Conservation (phyloP, 2,797 vertebrate genomes). For the Urophycis tenuis region DNA sequence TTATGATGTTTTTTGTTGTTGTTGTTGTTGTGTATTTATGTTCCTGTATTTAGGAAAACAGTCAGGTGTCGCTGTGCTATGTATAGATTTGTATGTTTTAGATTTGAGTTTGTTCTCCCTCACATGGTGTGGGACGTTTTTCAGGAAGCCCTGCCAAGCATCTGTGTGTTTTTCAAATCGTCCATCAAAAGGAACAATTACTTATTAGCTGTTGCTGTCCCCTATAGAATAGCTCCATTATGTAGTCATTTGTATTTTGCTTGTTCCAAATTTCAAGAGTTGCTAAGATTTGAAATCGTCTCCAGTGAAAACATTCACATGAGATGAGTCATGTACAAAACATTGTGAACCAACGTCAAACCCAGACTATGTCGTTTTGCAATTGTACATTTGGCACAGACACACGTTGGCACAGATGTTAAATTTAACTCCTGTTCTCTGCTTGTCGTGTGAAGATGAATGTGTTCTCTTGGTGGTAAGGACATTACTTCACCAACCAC, state of each 20-base stretch:
- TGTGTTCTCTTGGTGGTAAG: background rate
- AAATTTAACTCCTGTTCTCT: slow-evolving; percentile 9
- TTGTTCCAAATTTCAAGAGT: background rate
- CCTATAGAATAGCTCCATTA: background rate
- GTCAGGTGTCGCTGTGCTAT: background rate
- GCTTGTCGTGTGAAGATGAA: background rate
- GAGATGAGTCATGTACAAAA: background rate
- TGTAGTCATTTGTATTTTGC: background rate
- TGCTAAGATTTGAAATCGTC: too few species aligned
- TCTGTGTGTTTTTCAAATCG: too few species aligned
- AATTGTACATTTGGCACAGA: background rate
- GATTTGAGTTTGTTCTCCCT: background rate
- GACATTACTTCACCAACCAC: background rate
- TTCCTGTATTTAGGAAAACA: background rate
- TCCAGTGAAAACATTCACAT: background rate
- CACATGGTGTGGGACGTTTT: background rate
- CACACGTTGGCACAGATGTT: background rate
- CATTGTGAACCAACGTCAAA: too few species aligned
- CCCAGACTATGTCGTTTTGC: too few species aligned
- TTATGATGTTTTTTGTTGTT: slow-evolving; percentile 13
- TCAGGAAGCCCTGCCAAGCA: slow-evolving; percentile 8
- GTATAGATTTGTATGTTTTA: background rate
- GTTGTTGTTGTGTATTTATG: background rate
- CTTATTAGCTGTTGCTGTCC: background rate
- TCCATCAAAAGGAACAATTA: background rate